Conservation (phyloP, 2,113 vertebrate genomes). For the Hippocampus mohnikei region DNA sequence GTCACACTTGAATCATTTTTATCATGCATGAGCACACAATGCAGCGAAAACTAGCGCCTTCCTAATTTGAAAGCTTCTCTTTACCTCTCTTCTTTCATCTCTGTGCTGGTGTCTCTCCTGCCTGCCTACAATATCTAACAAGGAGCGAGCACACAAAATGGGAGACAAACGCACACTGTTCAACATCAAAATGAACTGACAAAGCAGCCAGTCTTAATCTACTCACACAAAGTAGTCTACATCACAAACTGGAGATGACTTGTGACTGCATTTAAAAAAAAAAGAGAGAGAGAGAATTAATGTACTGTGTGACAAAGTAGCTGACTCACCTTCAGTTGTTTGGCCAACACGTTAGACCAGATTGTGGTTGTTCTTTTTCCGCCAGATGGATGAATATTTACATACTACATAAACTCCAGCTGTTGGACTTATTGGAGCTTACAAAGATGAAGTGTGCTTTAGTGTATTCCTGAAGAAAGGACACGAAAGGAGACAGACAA, state of each 20-base stretch:
- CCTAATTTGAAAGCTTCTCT: constrained; percentile 9
- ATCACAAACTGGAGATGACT: neutral
- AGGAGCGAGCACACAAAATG: constrained; percentile 21
- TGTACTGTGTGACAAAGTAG: neutral
- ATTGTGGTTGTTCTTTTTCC: neutral
- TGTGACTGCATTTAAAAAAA: neutral
- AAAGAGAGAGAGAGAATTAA: neutral
- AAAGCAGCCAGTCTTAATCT: neutral
- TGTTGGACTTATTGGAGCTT: neutral
- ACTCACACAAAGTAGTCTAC: neutral
- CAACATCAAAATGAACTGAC: neutral
- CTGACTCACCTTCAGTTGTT: neutral
- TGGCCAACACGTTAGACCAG: neutral
- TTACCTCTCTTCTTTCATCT: constrained; percentile 25
- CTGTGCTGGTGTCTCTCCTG: neutral
- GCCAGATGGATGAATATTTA: neutral
- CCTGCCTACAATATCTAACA: constrained; percentile 34
- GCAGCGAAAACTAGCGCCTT: constrained; percentile 2
- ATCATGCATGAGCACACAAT: neutral
- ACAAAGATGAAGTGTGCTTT: neutral
- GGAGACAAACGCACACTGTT: neutral
- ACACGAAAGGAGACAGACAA: neutral
- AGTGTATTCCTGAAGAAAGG: neutral
- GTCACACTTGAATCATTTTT: neutral
- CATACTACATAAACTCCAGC: neutral